Conservation (phyloP, 2,888 invertebrate species). For the Trissolcus japonicus region DNA sequence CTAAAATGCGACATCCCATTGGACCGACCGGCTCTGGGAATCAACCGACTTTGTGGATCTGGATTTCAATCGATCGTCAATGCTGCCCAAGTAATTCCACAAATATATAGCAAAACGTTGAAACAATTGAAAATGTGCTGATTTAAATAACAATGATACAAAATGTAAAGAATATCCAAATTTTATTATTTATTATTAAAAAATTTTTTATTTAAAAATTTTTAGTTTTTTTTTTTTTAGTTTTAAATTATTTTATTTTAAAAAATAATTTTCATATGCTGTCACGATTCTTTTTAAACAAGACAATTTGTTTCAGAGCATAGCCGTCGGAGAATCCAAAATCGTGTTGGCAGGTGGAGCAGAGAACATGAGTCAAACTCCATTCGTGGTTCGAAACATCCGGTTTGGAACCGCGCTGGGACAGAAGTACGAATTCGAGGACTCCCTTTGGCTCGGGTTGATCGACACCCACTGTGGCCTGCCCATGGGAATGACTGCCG, state of each 20-base stretch:
- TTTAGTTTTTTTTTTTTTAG: too few species aligned
- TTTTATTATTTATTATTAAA: too few species aligned
- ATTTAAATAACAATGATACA: too few species aligned
- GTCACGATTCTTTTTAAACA: too few species aligned
- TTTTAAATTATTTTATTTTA: too few species aligned
- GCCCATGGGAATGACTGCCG: slow-evolving; percentile 97
- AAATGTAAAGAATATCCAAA: too few species aligned
- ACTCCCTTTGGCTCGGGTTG: slow-evolving; percentile 91
- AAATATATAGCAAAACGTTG: background rate
- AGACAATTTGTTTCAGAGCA: slow-evolving; percentile 81
- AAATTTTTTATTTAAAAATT: too few species aligned
- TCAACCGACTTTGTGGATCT: slow-evolving; percentile 97
- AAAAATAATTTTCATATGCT: too few species aligned
- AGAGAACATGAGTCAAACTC: slow-evolving; percentile 97
- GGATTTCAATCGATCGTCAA: slow-evolving; percentile 97
- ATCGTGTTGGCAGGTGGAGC: slow-evolving; percentile 94
- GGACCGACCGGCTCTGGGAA: slow-evolving; percentile 88
- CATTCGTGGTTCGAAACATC: slow-evolving; percentile 88
- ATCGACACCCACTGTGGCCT: slow-evolving; percentile 92
- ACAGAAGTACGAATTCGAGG: slow-evolving; percentile 86
- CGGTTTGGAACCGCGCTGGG: slow-evolving; percentile 94
- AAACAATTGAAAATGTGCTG: slow-evolving; percentile 59
- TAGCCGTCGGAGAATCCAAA: slow-evolving; percentile 88
- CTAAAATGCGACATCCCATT: slow-evolving; percentile 90
- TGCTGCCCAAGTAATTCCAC: slow-evolving; percentile 85